Conservation (phyloP, 2,113 vertebrate genomes). For the Xenotilapia flavipinnis region DNA sequence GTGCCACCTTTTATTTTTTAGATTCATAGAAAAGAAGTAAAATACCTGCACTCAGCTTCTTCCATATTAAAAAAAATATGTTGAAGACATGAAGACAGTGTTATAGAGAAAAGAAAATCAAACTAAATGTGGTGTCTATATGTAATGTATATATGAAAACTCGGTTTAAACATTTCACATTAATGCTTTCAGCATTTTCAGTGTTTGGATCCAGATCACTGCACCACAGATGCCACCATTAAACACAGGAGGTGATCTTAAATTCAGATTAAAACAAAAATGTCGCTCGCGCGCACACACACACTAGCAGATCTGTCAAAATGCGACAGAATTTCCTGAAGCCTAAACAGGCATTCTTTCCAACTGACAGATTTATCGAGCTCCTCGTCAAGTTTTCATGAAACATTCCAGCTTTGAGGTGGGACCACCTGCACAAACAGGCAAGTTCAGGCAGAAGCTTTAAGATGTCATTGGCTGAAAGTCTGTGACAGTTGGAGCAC, state of each 20-base stretch:
- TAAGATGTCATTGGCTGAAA: background rate
- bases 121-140: background rate
- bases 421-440: background rate
- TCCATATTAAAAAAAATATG: background rate
- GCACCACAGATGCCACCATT: background rate
- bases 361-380: background rate
- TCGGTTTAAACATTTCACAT: background rate
- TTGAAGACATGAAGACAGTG: background rate
- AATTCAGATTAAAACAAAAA: background rate
- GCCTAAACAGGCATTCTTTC: background rate
- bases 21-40: background rate
- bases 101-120: background rate
- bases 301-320: background rate
- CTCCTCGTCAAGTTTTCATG: background rate
- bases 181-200: background rate
- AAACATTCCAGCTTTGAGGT: background rate
- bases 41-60: background rate
- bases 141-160: background rate
- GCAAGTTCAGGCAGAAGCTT: background rate
- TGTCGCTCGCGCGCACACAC: rapidly evolving
- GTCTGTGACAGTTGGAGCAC: background rate
- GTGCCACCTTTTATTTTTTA: background rate
- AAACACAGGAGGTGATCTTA: background rate
- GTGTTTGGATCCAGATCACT: background rate
- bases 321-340: rapidly evolving